These are phyloP conservation scores for Netelia virgata DNA, from an alignment of 2,888 invertebrate species.

Conservation along the genomic window DNA sequence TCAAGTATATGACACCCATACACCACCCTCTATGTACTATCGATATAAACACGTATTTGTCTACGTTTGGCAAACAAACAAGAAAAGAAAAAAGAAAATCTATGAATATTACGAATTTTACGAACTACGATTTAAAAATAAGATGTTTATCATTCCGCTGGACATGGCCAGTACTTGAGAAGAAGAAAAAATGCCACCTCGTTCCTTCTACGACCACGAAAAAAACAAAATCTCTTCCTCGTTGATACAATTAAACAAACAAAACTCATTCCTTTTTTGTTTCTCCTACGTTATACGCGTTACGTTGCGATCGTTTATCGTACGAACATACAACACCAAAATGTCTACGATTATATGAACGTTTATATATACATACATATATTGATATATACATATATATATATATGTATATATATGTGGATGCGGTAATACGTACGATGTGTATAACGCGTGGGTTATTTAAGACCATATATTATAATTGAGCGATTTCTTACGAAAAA, in stretches of 20 bases:
- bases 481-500: slow-evolving; percentile 81
- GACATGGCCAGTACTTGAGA: not conserved
- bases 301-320: slow-evolving; percentile 49
- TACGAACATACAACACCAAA: slow-evolving; percentile 52
- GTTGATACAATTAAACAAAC: slow-evolving; percentile 62
- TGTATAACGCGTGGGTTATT: slow-evolving; percentile 73
- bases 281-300: slow-evolving; percentile 52
- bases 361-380: slow-evolving; percentile 37
- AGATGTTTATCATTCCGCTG: not conserved
- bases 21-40: slow-evolving; percentile 16
- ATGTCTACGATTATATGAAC: slow-evolving; percentile 59
- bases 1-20: slow-evolving; percentile 26
- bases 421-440: slow-evolving; percentile 62
- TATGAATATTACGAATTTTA: slow-evolving; percentile 8
- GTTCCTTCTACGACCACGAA: slow-evolving; percentile 50
- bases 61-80: slow-evolving; percentile 16
- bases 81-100: slow-evolving; percentile 28
- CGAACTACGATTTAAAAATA: not conserved
- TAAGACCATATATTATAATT: slow-evolving; percentile 73
- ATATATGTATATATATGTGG: slow-evolving; percentile 70
- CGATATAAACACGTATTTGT: not conserved
- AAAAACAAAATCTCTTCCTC: slow-evolving; percentile 51
- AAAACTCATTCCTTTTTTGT: slow-evolving; percentile 63
- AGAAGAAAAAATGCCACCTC: slow-evolving; percentile 51
- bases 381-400: too few species aligned